Evolutionary conservation across 2,888 invertebrate genomes (phyloP), one percentile per base, ranked within the genome.

Genomic region (Dryomyza anilis): DNA sequence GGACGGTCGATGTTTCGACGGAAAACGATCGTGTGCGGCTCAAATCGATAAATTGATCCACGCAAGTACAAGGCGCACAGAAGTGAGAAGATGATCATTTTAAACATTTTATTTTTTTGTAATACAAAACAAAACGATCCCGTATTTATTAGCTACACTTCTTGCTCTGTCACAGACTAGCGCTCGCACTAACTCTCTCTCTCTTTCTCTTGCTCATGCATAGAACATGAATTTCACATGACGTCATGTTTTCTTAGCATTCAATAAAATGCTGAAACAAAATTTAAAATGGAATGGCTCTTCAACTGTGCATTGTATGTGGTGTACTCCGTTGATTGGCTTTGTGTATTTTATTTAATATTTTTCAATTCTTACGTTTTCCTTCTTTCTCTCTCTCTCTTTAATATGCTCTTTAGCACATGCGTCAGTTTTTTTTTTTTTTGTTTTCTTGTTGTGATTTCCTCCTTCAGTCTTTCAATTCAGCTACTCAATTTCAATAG

Each of bases 11-110:
- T n/a, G n/a, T n/a, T n/a, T n/a, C 3, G 14, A 52, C 50, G 27
- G 8, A 16, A 27, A 25, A n/a, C 50, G 50, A 52, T 52, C 50
- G 25, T 52, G 14, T n/a, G 14, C 23, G 50, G 16, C 27, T 52
- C 27, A 52, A 77, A 76, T 76, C 76, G 76, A 76, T 76, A 76
- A 76, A 78, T 73, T 76, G 78, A 76, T 78, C 77, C 77, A 78
- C 73, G 75, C 64, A 57, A 6, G 14, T 72, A 76, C 46, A 66
- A 74, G 73, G 78, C 52, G 45, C 64, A 14, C 78, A 76, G 78
- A 33, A 63, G 61, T 70, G 74, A 68, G 65, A 67, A 71, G 69
- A 72, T n/a, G n/a, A n/a, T n/a, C n/a, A n/a, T n/a, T n/a, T n/a
- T n/a, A n/a, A n/a, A n/a, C n/a, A n/a, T n/a, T n/a, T n/a, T n/a